A percentile compares a stretch with the other conserved stretches of the same genome.
Evolutionary conservation across 2,888 invertebrate genomes (phyloP).

Genomic region (Megalurothrips usitatus): DNA sequence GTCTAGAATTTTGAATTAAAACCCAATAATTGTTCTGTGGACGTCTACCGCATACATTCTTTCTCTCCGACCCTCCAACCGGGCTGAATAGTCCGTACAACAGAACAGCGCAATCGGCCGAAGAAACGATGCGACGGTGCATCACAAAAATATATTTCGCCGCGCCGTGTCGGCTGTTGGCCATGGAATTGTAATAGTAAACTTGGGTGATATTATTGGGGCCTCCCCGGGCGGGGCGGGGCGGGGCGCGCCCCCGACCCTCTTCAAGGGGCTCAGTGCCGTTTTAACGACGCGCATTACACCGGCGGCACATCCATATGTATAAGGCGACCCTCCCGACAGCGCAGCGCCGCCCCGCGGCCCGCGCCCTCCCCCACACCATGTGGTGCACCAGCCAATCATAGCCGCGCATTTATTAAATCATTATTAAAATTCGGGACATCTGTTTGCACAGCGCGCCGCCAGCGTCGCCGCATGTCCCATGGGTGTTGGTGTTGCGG

Average conservation of each 20-base stretch:
- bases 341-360: too few species aligned
- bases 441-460: constrained; percentile 4
- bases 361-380: neutral
- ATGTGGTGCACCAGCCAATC: constrained; percentile 22
- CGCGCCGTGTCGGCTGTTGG: too few species aligned
- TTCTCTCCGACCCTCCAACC: too few species aligned
- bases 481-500: neutral
- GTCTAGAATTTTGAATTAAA: constrained; percentile 25
- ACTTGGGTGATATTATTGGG: neutral
- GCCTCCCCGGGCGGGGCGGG: neutral
- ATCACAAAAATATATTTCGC: too few species aligned
- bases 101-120: too few species aligned
- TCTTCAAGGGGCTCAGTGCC: constrained; percentile 8
- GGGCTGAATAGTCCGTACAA: too few species aligned
- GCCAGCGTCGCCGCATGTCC: neutral
- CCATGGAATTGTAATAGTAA: too few species aligned
- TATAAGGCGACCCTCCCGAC: neutral
- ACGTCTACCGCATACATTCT: too few species aligned
- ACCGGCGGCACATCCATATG: constrained; percentile 8
- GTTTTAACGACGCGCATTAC: constrained; percentile 3
- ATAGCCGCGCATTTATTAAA: constrained; percentile 17
- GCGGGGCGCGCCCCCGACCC: neutral
- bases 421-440: constrained; percentile 17
- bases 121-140: too few species aligned
- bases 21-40: neutral